Evolutionary conservation across 2,888 invertebrate genomes (phyloP).

Genomic region (Brachyptera risi): DNA sequence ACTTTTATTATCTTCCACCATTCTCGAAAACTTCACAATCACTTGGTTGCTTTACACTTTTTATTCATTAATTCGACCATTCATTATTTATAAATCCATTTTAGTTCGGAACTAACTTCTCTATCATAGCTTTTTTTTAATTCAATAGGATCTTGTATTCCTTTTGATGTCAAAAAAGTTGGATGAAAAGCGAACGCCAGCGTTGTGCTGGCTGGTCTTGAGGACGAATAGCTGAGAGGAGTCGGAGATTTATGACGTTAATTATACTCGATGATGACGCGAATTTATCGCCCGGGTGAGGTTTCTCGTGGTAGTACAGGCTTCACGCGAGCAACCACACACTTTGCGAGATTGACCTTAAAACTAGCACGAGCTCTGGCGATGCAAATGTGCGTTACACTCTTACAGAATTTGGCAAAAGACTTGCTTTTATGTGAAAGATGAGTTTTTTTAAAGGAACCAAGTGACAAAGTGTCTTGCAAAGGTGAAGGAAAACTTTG

Average conservation of each 20-base stretch:
- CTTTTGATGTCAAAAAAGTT: not conserved
- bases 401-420: constrained; percentile 16
- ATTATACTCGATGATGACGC: constrained; percentile 35
- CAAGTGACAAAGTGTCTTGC: constrained; percentile 18
- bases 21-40: not conserved
- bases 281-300: constrained; percentile 19
- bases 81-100: constrained; percentile 16
- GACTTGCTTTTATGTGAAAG: not conserved
- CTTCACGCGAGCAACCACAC: constrained; percentile 3
- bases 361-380: constrained; percentile 9
- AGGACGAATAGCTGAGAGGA: constrained; percentile 5
- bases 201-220: not conserved
- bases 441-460: constrained; percentile 7
- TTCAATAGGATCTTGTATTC: constrained; percentile 4
- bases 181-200: not conserved
- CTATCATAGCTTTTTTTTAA: constrained; percentile 1
- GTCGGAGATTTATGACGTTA: constrained; percentile 35
- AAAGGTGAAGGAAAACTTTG: constrained; percentile 19
- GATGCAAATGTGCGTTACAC: constrained; percentile 21
- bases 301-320: not conserved
- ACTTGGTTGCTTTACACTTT: constrained; percentile 13
- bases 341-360: constrained; percentile 4
- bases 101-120: not conserved
- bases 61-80: constrained; percentile 14
- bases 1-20: constrained; percentile 18